Evolutionary conservation across 1,140 invertebrate genomes (phyloP).

Genomic region (Acyrthosiphon pisum): DNA sequence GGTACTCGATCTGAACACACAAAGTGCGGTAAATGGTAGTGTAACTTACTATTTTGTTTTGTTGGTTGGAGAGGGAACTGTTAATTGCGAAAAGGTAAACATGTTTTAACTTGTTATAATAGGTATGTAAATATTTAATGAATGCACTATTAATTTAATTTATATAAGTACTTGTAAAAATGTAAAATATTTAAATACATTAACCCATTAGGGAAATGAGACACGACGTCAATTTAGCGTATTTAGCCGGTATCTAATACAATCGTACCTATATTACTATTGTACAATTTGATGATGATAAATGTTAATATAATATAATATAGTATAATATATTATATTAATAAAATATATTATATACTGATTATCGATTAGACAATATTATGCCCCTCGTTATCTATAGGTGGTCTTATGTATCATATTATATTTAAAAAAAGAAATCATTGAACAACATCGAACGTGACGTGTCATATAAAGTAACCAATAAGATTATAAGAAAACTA

Average conservation of each 20-base stretch:
- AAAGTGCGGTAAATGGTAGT: not conserved
- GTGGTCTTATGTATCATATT: too few species aligned
- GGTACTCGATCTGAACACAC: not conserved
- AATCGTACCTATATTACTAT: too few species aligned
- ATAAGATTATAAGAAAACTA: too few species aligned
- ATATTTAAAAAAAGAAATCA: not conserved
- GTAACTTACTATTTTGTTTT: not conserved
- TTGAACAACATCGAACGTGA: not conserved
- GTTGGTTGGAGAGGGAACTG: not conserved
- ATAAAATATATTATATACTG: too few species aligned
- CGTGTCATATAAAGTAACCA: not conserved
- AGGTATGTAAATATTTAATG: not conserved
- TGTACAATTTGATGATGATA: too few species aligned
- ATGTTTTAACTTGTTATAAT: not conserved
- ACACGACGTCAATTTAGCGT: not conserved
- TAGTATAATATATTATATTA: too few species aligned
- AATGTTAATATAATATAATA: too few species aligned
- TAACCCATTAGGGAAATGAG: not conserved
- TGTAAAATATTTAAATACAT: not conserved
- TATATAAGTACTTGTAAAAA: not conserved
- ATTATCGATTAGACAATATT: not conserved
- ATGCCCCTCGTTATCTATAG: not conserved
- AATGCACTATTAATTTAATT: not conserved
- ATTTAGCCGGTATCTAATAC: too few species aligned
- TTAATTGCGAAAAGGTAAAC: not conserved